phyloP scores from a whole-genome alignment of 1,140 invertebrate genomes.

The Lordiphosa mommai region DNA sequence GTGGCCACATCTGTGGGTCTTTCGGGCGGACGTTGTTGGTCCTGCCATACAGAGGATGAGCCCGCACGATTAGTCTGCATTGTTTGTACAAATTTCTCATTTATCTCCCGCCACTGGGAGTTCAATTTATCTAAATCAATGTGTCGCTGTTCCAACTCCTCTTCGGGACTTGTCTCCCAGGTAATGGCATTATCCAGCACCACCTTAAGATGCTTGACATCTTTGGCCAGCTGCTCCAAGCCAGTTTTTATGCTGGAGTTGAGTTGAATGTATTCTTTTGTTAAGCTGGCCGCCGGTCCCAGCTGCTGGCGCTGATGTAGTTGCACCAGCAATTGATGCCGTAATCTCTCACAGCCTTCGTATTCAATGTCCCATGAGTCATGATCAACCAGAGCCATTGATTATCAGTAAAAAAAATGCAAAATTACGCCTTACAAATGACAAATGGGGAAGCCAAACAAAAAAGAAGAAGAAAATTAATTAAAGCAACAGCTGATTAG shows the following conservation, averaged over 20 bases:
- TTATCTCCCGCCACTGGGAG: conserved; percentile 33
- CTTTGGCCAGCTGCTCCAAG: conserved; percentile 83
- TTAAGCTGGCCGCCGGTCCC: conserved; percentile 78
- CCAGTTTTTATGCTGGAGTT: conserved; percentile 83
- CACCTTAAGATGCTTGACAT: conserved; percentile 83
- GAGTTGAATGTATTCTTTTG: conserved; percentile 80
- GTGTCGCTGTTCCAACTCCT: conserved; percentile 43
- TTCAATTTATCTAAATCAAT: conserved; percentile 39
- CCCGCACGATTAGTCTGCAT: conserved; percentile 16
- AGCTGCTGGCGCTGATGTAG: conserved; percentile 82
- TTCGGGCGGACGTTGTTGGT: conserved; percentile 81
- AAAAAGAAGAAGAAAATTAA: too few relatives aligned
- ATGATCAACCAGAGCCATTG: conserved; percentile 76
- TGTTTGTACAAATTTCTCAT: conserved; percentile 24
- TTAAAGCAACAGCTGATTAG: neutral
- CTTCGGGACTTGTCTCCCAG: conserved; percentile 41
- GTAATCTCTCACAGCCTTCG: conserved; percentile 84
- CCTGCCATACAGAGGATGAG: conserved; percentile 40
- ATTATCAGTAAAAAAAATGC: too few relatives aligned
- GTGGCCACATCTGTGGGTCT: conserved; percentile 34
- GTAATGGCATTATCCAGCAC: conserved; percentile 81
- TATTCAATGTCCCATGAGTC: conserved; percentile 82
- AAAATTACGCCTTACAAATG: too few relatives aligned
- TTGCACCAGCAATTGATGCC: conserved; percentile 84
- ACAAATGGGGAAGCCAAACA: too few relatives aligned